These are phyloP conservation scores for Pseudochirops cupreus DNA, from an alignment of 2,797 vertebrate genomes.

Conservation along the genomic window DNA sequence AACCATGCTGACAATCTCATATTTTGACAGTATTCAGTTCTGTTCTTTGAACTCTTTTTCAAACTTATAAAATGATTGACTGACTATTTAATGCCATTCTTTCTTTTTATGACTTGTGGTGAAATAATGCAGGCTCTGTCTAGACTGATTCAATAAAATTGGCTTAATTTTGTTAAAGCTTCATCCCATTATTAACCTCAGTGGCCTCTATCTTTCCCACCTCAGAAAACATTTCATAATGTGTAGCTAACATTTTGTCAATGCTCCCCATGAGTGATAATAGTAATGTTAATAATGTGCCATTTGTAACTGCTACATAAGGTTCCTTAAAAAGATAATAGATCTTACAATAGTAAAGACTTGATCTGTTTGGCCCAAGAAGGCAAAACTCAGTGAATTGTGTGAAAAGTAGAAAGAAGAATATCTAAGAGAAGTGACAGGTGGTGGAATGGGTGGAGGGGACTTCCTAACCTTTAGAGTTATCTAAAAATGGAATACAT, in stretches of 20 bases:
- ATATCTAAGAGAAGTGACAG: not conserved
- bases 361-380: not conserved
- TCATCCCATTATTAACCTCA: not conserved
- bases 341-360: not conserved
- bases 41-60: not conserved
- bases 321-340: not conserved
- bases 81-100: not conserved
- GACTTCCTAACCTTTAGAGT: not conserved
- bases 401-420: not conserved
- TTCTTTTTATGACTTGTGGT: not conserved
- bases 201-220: not conserved
- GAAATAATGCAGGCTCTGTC: not conserved
- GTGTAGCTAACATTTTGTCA: not conserved
- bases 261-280: not conserved
- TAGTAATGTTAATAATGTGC: not conserved
- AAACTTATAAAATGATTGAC: not conserved
- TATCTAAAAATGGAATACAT: not conserved
- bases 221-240: not conserved
- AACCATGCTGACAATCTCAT: not conserved
- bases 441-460: not conserved
- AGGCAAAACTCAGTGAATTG: not conserved
- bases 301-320: not conserved
- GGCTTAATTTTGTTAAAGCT: not conserved
- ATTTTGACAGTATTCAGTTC: not conserved
- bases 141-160: not conserved